Evolutionary conservation across 2,888 invertebrate species (phyloP).

Genomic region (Torymus aiolomorphi): DNA sequence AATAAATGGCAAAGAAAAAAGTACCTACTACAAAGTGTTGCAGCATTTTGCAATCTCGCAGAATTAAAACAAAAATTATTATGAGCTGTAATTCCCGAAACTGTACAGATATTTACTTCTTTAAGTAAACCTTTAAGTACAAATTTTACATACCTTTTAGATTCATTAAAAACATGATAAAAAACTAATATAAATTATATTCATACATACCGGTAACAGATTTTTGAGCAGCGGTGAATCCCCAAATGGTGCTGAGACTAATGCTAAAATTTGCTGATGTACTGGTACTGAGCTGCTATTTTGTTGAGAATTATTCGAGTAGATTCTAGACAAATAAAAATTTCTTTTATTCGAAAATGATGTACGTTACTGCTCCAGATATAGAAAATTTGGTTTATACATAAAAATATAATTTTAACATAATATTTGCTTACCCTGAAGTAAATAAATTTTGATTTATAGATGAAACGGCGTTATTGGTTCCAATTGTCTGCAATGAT

Average conservation of each 20-base stretch:
- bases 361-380: neutral
- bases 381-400: neutral
- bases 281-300: constrained; percentile 75
- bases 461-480: constrained; percentile 62
- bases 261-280: constrained; percentile 85
- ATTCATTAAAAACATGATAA: constrained; percentile 9
- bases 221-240: constrained; percentile 91
- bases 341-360: constrained; percentile 2
- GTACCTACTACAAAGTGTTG: too few relatives aligned
- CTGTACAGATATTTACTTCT: too few relatives aligned
- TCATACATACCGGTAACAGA: constrained; percentile 75
- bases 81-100: too few relatives aligned
- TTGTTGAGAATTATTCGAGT: constrained; percentile 69
- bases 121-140: too few relatives aligned
- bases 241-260: constrained; percentile 90
- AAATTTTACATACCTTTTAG: too few relatives aligned
- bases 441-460: constrained; percentile 68
- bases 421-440: constrained; percentile 58
- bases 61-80: too few relatives aligned
- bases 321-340: constrained; percentile 58
- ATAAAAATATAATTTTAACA: too few relatives aligned
- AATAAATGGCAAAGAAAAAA: too few relatives aligned
- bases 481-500: constrained; percentile 75
- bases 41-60: too few relatives aligned
- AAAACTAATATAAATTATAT: constrained; percentile 27